Evolutionary conservation across 2,888 invertebrate genomes (phyloP).

Genomic region (Macrophya alboannulata): DNA sequence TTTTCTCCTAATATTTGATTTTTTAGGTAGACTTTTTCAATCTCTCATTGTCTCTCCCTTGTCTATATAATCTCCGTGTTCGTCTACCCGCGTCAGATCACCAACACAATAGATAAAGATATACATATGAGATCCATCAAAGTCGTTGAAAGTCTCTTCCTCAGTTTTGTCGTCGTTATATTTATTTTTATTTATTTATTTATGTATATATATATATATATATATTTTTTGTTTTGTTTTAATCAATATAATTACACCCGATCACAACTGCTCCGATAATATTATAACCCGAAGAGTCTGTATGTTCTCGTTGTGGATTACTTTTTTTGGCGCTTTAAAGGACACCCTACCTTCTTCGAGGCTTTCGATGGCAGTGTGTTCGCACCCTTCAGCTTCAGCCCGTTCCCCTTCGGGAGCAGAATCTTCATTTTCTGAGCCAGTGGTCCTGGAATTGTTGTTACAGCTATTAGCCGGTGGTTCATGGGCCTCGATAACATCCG

Average conservation of each 20-base stretch:
- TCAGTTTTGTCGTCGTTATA: too few relatives aligned
- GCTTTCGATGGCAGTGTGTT: slow-evolving; percentile 71
- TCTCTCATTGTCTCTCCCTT: neutral
- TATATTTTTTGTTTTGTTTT: neutral
- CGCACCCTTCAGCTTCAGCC: slow-evolving; percentile 78
- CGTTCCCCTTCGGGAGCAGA: slow-evolving; percentile 72
- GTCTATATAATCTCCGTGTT: neutral
- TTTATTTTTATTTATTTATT: too few relatives aligned
- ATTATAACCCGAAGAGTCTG: slow-evolving; percentile 78
- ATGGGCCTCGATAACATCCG: slow-evolving; percentile 73
- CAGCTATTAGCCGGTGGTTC: slow-evolving; percentile 57
- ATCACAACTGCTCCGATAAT: slow-evolving; percentile 78
- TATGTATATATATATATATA: too few relatives aligned
- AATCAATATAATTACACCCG: neutral
- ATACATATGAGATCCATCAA: too few relatives aligned
- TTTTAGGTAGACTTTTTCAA: slow-evolving; percentile 14
- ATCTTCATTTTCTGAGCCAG: slow-evolving; percentile 49
- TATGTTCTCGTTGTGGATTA: slow-evolving; percentile 75
- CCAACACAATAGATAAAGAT: too few relatives aligned
- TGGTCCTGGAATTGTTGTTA: slow-evolving; percentile 41
- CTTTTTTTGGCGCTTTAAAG: slow-evolving; percentile 68
- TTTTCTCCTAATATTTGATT: neutral
- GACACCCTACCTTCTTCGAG: slow-evolving; percentile 70
- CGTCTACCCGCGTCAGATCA: neutral
- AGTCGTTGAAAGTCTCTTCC: too few relatives aligned